Evolutionary conservation across 1,140 invertebrate genomes (phyloP).

Genomic region (Leptopilina boulardi): DNA sequence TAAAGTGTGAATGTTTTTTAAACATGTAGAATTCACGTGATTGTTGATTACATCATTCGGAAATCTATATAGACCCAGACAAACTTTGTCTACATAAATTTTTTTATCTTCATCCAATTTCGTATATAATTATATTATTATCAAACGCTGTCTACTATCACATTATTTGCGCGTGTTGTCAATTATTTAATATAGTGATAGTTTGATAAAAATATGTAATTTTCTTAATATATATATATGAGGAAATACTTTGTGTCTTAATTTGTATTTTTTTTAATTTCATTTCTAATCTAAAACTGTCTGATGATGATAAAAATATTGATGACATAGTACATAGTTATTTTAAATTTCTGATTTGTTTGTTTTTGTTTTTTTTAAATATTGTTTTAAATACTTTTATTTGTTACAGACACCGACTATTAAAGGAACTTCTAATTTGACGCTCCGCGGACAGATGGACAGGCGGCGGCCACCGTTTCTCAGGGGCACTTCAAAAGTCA

Average conservation of each 20-base stretch:
- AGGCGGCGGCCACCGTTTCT: conserved; percentile 71
- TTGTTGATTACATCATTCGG: not conserved
- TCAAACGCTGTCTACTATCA: too few species aligned
- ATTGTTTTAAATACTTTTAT: conserved; percentile 23
- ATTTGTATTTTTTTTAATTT: not conserved
- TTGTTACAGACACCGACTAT: conserved; percentile 52
- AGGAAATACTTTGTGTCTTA: not conserved
- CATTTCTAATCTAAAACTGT: not conserved
- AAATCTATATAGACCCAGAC: not conserved
- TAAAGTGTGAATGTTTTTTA: not conserved
- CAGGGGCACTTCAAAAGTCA: conserved; percentile 66
- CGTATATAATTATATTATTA: too few species aligned
- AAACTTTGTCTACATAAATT: not conserved
- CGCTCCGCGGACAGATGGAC: conserved; percentile 70
- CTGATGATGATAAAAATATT: not conserved
- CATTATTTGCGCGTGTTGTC: not conserved
- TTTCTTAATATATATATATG: not conserved
- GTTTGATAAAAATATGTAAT: not conserved
- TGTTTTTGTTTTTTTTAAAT: too few species aligned
- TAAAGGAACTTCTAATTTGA: conserved; percentile 61
- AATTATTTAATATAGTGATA: not conserved
- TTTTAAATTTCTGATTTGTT: too few species aligned
- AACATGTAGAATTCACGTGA: not conserved
- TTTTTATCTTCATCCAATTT: not conserved
- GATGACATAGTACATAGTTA: too few species aligned